Conservation (phyloP, 2,797 vertebrate species). For the Trematomus bernacchii region DNA sequence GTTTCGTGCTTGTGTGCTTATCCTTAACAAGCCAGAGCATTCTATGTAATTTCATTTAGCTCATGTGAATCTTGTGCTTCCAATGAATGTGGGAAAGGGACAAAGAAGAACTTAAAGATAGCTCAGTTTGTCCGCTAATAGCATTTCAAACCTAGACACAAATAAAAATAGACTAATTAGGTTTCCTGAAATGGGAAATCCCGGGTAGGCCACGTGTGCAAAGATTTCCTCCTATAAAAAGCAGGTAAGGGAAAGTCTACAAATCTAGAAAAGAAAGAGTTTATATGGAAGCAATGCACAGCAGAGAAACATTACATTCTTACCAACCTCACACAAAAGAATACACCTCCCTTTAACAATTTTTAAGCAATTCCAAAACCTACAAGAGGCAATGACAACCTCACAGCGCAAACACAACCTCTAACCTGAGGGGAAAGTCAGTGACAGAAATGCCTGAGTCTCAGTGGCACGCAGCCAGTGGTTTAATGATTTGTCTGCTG, state of each 20-base stretch:
- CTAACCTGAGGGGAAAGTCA: slow-evolving; percentile 58
- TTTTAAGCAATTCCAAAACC: slow-evolving; percentile 10
- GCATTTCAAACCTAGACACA: slow-evolving; percentile 12
- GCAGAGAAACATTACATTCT: not conserved
- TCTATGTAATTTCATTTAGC: slow-evolving; percentile 61
- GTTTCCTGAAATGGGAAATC: not conserved
- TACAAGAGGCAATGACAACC: slow-evolving; percentile 14
- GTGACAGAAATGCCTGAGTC: slow-evolving; percentile 54
- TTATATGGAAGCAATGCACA: not conserved
- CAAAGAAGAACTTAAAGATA: not conserved
- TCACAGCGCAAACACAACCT: slow-evolving; percentile 39
- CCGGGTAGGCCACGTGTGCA: not conserved
- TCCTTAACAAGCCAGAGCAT: slow-evolving; percentile 41
- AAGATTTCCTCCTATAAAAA: slow-evolving; percentile 6
- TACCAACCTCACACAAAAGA: slow-evolving; percentile 9
- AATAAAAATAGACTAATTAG: slow-evolving; percentile 17
- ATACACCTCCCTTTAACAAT: not conserved
- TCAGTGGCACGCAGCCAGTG: slow-evolving; percentile 56
- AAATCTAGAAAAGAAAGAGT: not conserved
- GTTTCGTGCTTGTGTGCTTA: slow-evolving; percentile 44
- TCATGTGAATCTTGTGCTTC: slow-evolving; percentile 63
- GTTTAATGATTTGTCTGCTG: slow-evolving; percentile 81
- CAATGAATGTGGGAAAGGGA: slow-evolving; percentile 40
- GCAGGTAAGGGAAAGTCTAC: not conserved
- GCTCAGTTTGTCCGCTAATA: slow-evolving; percentile 4